Evolutionary conservation across 2,888 invertebrate genomes (phyloP), one percentile per base, ranked within the genome.

Genomic region (Panopea generosa): DNA sequence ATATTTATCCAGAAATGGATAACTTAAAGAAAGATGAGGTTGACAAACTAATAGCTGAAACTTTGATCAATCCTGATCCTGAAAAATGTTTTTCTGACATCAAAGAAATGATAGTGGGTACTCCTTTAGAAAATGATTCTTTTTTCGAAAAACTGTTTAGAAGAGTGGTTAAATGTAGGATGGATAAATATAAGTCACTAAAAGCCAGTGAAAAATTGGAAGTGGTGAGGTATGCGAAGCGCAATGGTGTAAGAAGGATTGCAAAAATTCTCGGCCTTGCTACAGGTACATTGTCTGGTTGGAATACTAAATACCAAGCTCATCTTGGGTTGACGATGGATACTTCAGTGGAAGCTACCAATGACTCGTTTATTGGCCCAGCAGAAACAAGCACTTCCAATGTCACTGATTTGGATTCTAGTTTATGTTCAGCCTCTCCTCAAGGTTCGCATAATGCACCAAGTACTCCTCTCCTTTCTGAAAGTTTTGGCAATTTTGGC

Each of bases 121-220:
- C 70, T 16, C 61, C 47, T 11, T 49, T 80, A 24, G 73, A 76
- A 38, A 47, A 57, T 38, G 76, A 80, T 50, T 52, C 49, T n/a
- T 66, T 61, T 20, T 80, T 80, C 67, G 69, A 73, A 38, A 50
- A 62, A 6, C 29, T 80, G n/a, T 80, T 80, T 53, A 52, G 55
- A n/a, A 65, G 80, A 20, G 76, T 80, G 18, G 43, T 74, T 6
- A 53, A 52, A 20, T 67, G 70, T 45, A 49, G 73, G 14, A 59
- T 53, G 11, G 73, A 80, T n/a, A 80, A 80, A 27, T 80, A 80
- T 47, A 80, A 80, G 49, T 47, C 65, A 1, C 66, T 80, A 27
- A 76, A 76, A 47, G 69, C 76, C 1, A 76, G 76, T 63, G 80
- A 80, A 47, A 80, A 80, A 60, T 49, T 80, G 16, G 80, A 80